Base-by-base conservation (phyloP, 2,113 vertebrate species). In the Glaucidium brasilianum region DNA sequence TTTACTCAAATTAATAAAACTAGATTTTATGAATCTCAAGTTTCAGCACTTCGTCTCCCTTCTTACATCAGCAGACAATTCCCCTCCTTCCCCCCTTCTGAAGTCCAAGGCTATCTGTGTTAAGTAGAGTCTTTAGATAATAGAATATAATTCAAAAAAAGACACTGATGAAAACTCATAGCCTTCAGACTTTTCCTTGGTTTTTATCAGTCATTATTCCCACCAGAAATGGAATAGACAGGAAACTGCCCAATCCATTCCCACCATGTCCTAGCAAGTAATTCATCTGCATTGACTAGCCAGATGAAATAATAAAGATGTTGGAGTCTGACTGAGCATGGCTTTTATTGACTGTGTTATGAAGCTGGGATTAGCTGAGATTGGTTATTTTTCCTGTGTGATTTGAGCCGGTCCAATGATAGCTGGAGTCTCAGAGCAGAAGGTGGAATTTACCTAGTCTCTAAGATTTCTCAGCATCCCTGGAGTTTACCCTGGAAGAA, bases 181-280 rank as follows among this genome's bases (percentile, higher is more conserved):
- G 37, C n/a, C 45, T 91, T 72, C 64, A 75, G 84, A 56, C 29
- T 60, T 91, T 60, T 79, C 73, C 77, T 90, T 64, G 69, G 45
- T 11, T 73, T 94, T 95, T 95, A 84, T 92, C 91, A 91, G 67
- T 59, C 0, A 0, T 75, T 71, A 41, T 92, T 96, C 86, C 83
- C 84, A 92, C 55, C 90, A 94, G 71, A 78, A 95, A 92, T 43
- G 52, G 84, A 91, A 64, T 5, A 79, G 87, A 13, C 78, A 95
- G 92, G 94, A 92, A 95, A 88, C 19, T 60, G 52, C 73, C 76
- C 85, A 60, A 72, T 64, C 83, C 85, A 63, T 96, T 90, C 94
- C 94, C 83, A 89, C 52, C 80, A 19, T 30, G 45, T 45, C 88
- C 91, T 69, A 86, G 92, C 90, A 78, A 94, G 26, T 83, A 50